Evolutionary conservation across 2,113 vertebrate species (phyloP).

Genomic region (Ophiodon elongatus): DNA sequence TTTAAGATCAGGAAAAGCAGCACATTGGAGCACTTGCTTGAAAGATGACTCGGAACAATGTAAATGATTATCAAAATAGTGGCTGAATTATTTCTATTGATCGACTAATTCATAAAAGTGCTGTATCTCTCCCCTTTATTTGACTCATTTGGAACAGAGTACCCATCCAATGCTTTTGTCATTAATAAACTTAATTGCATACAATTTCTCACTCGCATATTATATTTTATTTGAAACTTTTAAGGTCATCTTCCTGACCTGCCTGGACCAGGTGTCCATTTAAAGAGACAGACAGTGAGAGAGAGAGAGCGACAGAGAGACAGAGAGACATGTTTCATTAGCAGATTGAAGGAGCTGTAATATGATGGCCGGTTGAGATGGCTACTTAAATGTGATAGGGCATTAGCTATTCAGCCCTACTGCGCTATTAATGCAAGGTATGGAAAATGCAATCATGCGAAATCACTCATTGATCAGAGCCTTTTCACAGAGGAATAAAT

Average conservation of each 20-base stretch:
- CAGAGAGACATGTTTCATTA: constrained; percentile 71
- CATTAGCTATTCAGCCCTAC: constrained; percentile 74
- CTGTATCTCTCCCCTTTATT: not conserved
- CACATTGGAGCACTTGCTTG: not conserved
- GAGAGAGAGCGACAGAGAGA: constrained; percentile 43
- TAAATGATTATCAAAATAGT: not conserved
- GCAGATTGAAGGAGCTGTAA: constrained; percentile 72
- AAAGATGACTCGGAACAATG: not conserved
- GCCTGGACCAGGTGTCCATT: constrained; percentile 38
- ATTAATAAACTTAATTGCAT: constrained; percentile 1
- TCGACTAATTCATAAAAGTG: not conserved
- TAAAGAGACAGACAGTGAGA: not conserved
- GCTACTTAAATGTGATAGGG: constrained; percentile 79
- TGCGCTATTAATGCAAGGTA: constrained; percentile 75
- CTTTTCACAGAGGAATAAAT: constrained; percentile 75
- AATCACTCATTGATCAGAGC: constrained; percentile 75
- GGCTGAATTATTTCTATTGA: not conserved
- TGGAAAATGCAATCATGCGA: constrained; percentile 81
- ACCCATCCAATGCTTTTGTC: not conserved
- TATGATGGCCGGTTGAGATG: constrained; percentile 71
- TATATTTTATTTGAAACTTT: constrained; percentile 20
- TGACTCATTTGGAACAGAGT: not conserved
- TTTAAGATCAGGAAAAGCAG: not conserved
- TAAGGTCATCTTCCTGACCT: constrained; percentile 15
- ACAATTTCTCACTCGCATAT: constrained; percentile 1